Percentiles rank a stretch among this genome's conserved stretches.
Conservation (phyloP, 2,113 vertebrate species). For the Gasterosteus aculeatus region DNA sequence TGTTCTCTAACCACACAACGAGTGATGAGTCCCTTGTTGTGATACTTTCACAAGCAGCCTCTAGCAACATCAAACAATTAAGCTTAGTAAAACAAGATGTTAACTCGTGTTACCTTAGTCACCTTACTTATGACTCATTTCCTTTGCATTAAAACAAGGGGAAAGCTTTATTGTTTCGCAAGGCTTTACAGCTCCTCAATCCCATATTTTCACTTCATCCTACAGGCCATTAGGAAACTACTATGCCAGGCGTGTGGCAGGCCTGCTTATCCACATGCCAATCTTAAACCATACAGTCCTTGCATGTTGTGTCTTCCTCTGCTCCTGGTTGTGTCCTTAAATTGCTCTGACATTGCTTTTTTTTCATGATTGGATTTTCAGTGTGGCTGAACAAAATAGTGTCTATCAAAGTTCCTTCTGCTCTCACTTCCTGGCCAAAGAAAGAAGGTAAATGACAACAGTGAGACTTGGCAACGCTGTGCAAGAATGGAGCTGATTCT, state of each 20-base stretch:
- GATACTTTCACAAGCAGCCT: constrained; percentile 7
- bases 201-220: too few relatives aligned
- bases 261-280: background rate
- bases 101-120: background rate
- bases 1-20: background rate
- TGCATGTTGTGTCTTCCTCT: background rate
- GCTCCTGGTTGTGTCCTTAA: background rate
- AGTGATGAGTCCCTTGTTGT: background rate
- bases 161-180: too few relatives aligned
- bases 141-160: too few relatives aligned
- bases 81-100: background rate
- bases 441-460: background rate
- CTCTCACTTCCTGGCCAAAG: background rate
- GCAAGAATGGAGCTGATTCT: background rate
- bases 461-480: background rate
- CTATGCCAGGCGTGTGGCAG: too few relatives aligned
- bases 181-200: too few relatives aligned
- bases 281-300: background rate
- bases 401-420: background rate
- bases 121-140: background rate
- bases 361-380: background rate
- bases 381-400: background rate
- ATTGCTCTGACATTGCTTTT: background rate
- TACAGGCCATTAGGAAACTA: too few relatives aligned
- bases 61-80: background rate